These are phyloP conservation scores for Sebastes iracundus DNA, from an alignment of 2,797 vertebrate genomes.

Conservation along the genomic window DNA sequence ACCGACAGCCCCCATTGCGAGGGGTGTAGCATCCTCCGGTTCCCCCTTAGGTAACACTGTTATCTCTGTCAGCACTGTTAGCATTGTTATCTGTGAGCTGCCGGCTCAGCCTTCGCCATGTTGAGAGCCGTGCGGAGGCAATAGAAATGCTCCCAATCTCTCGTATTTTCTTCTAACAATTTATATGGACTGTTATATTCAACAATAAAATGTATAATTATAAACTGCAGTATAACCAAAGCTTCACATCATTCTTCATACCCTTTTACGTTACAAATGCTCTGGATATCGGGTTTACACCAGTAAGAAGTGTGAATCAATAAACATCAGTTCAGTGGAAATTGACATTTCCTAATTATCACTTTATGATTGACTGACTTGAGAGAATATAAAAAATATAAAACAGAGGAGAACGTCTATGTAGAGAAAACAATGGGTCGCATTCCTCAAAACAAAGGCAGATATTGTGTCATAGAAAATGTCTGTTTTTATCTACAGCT, in stretches of 20 bases:
- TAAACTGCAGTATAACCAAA: background rate
- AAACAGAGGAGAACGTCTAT: background rate
- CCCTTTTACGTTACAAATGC: background rate
- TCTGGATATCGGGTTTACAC: background rate
- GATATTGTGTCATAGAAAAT: background rate
- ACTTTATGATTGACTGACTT: background rate
- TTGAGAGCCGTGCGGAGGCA: no score
- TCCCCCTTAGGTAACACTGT: no score
- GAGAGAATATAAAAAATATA: background rate
- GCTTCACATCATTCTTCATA: background rate
- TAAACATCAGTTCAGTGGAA: background rate
- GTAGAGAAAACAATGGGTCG: background rate
- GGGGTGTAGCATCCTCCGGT: no score
- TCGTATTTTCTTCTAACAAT: no score
- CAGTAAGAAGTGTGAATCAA: background rate
- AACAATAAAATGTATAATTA: background rate
- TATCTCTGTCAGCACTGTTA: no score
- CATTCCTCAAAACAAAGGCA: slow-evolving; percentile 7
- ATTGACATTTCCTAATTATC: background rate
- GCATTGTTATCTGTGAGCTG: no score
- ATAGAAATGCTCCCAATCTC: no score
- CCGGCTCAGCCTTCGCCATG: no score
- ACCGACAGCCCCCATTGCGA: no score
- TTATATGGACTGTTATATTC: background rate
- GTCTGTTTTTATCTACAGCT: slow-evolving; percentile 24